These are phyloP conservation scores for Deilephila elpenor DNA, from an alignment of 2,888 invertebrate species.

Conservation along the genomic window DNA sequence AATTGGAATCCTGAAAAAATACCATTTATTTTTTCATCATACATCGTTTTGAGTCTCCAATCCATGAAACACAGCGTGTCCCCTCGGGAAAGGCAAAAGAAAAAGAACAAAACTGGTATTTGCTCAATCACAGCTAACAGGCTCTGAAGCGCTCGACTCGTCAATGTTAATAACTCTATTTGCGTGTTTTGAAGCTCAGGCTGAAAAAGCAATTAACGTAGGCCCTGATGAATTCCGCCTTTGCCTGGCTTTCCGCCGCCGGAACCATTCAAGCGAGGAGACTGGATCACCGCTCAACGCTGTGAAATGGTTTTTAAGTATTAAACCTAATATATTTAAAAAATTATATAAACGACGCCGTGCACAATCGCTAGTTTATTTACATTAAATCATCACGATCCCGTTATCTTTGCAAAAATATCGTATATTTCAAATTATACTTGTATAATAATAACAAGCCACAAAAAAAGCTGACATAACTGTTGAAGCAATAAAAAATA, in stretches of 20 bases:
- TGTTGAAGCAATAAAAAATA: constrained; percentile 32
- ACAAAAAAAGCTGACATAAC: constrained; percentile 23
- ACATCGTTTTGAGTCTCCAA: too few species aligned
- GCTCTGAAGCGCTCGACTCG: not conserved
- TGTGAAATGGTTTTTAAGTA: not conserved
- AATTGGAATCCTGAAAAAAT: too few species aligned
- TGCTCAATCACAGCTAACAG: not conserved
- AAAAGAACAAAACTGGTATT: not conserved
- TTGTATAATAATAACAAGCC: constrained; percentile 12
- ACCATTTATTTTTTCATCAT: too few species aligned
- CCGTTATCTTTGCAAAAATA: not conserved
- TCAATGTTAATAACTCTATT: not conserved
- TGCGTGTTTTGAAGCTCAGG: not conserved
- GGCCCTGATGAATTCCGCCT: not conserved
- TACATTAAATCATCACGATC: not conserved
- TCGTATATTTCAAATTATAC: not conserved
- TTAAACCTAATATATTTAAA: too few species aligned
- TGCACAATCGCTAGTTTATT: not conserved
- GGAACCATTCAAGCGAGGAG: not conserved
- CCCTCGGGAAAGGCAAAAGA: too few species aligned
- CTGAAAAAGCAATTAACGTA: not conserved
- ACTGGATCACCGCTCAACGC: not conserved
- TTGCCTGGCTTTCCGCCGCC: not conserved
- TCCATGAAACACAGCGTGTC: too few species aligned
- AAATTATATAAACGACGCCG: not conserved